Evolutionary conservation across 2,888 invertebrate species (phyloP).

Genomic region (Papilio demoleus): DNA sequence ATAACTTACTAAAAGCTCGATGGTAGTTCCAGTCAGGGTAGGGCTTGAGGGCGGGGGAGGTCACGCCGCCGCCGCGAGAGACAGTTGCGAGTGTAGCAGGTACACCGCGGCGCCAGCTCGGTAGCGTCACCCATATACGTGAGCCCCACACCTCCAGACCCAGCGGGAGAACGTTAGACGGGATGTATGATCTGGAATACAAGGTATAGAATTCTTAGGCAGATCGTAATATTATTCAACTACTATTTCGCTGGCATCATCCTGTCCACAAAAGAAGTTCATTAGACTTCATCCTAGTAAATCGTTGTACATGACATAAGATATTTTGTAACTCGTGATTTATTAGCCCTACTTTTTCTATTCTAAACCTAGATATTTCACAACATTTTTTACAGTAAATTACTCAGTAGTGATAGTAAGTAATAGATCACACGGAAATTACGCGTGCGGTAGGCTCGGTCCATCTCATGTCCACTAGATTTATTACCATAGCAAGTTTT

Average conservation of each 20-base stretch:
- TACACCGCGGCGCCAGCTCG: constrained; percentile 89
- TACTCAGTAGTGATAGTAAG: neutral
- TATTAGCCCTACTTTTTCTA: too few relatives aligned
- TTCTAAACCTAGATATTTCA: too few relatives aligned
- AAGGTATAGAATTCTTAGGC: neutral
- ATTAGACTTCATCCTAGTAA: too few relatives aligned
- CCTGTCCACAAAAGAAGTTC: too few relatives aligned
- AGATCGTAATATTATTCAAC: too few relatives aligned
- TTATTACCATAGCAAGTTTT: constrained; percentile 19
- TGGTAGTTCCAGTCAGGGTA: constrained; percentile 91
- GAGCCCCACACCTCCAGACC: constrained; percentile 88
- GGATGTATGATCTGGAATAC: constrained; percentile 82
- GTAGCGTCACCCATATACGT: constrained; percentile 89
- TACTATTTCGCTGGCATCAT: too few relatives aligned
- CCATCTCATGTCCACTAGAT: neutral
- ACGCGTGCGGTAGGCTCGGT: neutral
- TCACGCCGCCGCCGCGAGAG: constrained; percentile 80
- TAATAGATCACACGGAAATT: constrained; percentile 1
- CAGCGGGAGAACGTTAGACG: constrained; percentile 89
- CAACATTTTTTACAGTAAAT: neutral
- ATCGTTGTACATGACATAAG: too few relatives aligned
- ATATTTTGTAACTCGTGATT: too few relatives aligned
- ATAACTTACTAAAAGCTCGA: constrained; percentile 75
- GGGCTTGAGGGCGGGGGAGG: constrained; percentile 86
- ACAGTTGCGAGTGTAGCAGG: constrained; percentile 63